These are phyloP conservation scores for Pachycephus smyrnensis DNA, from an alignment of 2,888 invertebrate species.

Conservation along the genomic window DNA sequence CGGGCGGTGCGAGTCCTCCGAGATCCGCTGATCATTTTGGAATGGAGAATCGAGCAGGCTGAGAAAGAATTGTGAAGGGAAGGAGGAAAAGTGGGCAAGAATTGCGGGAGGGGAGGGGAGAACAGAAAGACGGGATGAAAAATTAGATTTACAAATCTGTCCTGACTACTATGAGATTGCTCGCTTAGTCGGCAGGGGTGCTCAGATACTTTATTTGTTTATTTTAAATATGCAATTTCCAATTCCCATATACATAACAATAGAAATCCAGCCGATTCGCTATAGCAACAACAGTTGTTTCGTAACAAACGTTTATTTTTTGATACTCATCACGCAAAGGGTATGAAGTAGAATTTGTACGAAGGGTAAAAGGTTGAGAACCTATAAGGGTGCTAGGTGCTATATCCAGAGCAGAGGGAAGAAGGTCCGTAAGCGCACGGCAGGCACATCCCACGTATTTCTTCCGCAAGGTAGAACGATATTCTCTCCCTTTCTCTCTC, in stretches of 20 bases:
- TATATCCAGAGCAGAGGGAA: slow-evolving; percentile 14
- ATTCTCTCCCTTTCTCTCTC: background rate
- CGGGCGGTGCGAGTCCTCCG: slow-evolving; percentile 31
- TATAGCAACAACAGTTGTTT: too few species aligned
- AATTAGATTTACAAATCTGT: slow-evolving; percentile 64
- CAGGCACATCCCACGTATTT: background rate
- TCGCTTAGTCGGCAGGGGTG: slow-evolving; percentile 33
- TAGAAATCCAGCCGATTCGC: too few species aligned
- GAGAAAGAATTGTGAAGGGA: background rate
- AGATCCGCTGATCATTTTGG: slow-evolving; percentile 10
- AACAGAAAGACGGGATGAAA: slow-evolving; percentile 54
- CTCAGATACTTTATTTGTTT: slow-evolving; percentile 21
- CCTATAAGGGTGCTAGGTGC: slow-evolving; percentile 8
- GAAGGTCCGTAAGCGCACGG: background rate
- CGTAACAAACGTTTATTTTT: too few species aligned
- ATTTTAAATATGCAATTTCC: background rate
- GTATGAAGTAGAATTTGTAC: too few species aligned
- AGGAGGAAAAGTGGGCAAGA: slow-evolving; percentile 34
- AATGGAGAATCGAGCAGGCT: background rate
- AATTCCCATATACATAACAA: too few species aligned
- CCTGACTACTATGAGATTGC: slow-evolving; percentile 54
- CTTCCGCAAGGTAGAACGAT: background rate
- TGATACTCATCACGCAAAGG: too few species aligned
- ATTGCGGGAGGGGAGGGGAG: slow-evolving; percentile 30
- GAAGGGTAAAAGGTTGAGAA: slow-evolving; percentile 17